Evolutionary conservation across 30 jellyfish, hydroid and myxozoan genomes (phyloP), one percentile per base, ranked within the genome.

Genomic region (Hydra vulgaris): DNA sequence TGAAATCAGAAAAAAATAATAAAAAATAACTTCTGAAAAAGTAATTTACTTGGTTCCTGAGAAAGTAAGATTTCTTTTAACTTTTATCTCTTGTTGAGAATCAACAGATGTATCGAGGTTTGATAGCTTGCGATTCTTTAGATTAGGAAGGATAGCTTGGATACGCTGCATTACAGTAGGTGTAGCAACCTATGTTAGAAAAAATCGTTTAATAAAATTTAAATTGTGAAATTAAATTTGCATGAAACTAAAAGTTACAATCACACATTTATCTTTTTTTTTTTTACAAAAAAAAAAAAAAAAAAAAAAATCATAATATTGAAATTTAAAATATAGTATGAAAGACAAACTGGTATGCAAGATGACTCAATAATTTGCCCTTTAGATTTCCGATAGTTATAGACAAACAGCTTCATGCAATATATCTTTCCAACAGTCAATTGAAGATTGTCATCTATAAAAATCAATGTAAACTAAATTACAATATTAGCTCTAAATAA

Each of bases 371-470:
- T 12, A 40, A 40, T 86, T 67, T 82, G 83, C 20, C 85, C 93
- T 69, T 88, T 88, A 27, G 89, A 81, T n/a, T 85, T 70, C 25
- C 97, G 79, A 74, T 85, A 91, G 72, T 91, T 91, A 70, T 85
- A 77, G 18, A 86, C 89, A 40, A 91, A 79, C 18, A 91, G 80
- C 70, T 91, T 85, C 73, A 86, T 94, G 84, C 97, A 91, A 26
- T 85, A 91, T 7, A 91, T 86, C 81, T 91, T 91, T 0, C 97
- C 97, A 27, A 91, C 96, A 0, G 97, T 91, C 91, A 91, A 86
- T 78, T 82, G 95, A 26, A 74, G 24, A 18, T 56, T 80, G 54
- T 53, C 79, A n/a, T n/a, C n/a, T n/a, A n/a, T n/a, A n/a, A n/a
- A n/a, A n/a, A n/a, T n/a, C n/a, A n/a, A n/a, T n/a, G n/a, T n/a